Conservation (phyloP, 2,888 invertebrate species). For the Bursaphelenchus okinawaensis region DNA sequence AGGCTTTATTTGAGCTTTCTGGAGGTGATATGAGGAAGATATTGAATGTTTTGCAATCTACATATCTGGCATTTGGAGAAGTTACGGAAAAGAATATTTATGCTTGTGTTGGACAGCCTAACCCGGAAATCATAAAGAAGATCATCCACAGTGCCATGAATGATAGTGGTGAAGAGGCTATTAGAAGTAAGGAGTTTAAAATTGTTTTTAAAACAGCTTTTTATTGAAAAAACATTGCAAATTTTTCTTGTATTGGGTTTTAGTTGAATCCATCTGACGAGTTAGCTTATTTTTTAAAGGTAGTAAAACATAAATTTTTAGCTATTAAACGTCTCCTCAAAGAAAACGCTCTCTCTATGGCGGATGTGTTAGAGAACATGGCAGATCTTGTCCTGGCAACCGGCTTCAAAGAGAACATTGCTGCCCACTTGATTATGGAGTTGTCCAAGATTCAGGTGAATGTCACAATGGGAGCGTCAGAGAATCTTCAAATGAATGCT, state of each 20-base stretch:
- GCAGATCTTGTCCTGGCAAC: conserved; percentile 68
- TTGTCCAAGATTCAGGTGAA: conserved; percentile 83
- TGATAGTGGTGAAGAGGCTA: conserved; percentile 43
- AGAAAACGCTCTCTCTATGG: conserved; percentile 81
- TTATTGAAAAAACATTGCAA: conserved; percentile 3
- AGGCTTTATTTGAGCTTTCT: conserved; percentile 79
- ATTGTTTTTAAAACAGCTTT: neutral
- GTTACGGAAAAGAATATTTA: conserved; percentile 88
- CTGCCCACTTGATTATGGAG: conserved; percentile 70
- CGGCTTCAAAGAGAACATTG: conserved; percentile 28
- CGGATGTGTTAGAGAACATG: conserved; percentile 85
- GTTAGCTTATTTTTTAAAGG: no score
- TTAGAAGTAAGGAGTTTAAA: conserved; percentile 30
- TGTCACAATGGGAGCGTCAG: conserved; percentile 77
- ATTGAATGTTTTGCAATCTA: conserved; percentile 90
- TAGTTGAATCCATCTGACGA: neutral
- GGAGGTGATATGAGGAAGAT: conserved; percentile 97
- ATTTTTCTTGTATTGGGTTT: neutral
- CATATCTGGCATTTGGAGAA: conserved; percentile 80
- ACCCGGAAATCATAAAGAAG: conserved; percentile 77
- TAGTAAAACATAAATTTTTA: no score
- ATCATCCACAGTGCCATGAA: conserved; percentile 76
- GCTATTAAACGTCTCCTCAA: conserved; percentile 70
- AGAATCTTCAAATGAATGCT: conserved; percentile 80
- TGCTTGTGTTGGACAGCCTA: conserved; percentile 91